Evolutionary conservation across 2,797 vertebrate genomes (phyloP), one percentile per base, ranked within the genome.

Genomic region (Galagoides demidoff): DNA sequence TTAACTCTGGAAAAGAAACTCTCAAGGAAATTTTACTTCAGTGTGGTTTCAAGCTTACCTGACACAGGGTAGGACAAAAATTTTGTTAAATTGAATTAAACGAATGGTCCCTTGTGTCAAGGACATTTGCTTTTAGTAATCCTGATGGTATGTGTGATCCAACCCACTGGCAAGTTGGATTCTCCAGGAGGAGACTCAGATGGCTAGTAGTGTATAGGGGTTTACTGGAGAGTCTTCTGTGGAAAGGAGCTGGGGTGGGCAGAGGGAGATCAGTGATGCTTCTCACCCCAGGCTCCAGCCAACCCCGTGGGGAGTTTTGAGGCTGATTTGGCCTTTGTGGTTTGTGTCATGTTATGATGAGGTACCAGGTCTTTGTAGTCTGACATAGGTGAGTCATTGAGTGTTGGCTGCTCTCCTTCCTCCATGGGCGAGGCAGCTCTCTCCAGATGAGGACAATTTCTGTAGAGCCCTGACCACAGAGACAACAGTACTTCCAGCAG

Each of bases 21-120:
- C 16, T 86, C 31, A 85, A 90, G 76, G 70, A 17, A 78, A 90
- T 49, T 1, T 92, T 61, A 49, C 10, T 63, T 78, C 70, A 43
- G 12, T 45, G 16, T 94, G 22, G 27, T 92, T 84, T 81, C 55
- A 85, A 43, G 34, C 34, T 95, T 95, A 39, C 14, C 23, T 57
- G 43, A 34, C 27, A 37, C 39, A 78, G 5, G 87, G 45, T 39
- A 85, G 22, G 12, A 49, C 22, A 49, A 14, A 81, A 37, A 85
- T 92, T 63, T 77, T 52, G 16, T 70, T 92, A 83, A 78, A 78
- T 27, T 64, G 64, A 88, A 83, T 76, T 64, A 39, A 92, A 92
- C 76, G 64, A n/a, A 23, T 22, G 37, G 7, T 71, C 66, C 7
- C n/a, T 85, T 57, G 20, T 43, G 43, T 66, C 25, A 70, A 43